Conservation (phyloP, 2,113 vertebrate genomes). For the Tretioscincus oriximinensis region DNA sequence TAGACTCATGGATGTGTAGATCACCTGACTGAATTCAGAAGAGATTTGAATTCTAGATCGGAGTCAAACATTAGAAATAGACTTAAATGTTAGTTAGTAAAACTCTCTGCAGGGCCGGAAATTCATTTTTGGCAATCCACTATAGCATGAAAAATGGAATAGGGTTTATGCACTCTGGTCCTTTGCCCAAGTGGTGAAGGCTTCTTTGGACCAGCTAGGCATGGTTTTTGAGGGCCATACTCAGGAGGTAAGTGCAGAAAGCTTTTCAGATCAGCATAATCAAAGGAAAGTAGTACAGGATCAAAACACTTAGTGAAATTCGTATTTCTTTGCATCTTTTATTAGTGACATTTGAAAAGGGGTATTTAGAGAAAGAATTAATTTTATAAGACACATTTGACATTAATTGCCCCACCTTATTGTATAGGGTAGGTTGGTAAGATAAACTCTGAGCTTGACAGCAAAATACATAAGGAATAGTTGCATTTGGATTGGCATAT, state of each 20-base stretch:
- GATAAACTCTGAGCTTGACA: neutral
- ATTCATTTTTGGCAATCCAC: neutral
- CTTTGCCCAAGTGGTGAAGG: too few species aligned
- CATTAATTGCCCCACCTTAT: neutral
- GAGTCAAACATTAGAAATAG: neutral
- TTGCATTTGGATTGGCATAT: neutral
- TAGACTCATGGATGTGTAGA: neutral
- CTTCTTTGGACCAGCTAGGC: too few species aligned
- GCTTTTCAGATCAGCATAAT: neutral
- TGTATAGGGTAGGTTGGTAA: neutral
- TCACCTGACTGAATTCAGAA: neutral
- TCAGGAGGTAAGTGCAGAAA: too few species aligned
- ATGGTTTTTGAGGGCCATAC: too few species aligned
- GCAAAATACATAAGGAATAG: neutral
- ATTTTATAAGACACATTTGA: neutral
- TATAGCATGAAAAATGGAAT: too few species aligned
- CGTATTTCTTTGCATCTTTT: neutral
- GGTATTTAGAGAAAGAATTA: neutral
- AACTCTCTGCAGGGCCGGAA: neutral
- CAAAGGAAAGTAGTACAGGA: neutral
- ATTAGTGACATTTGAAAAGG: neutral
- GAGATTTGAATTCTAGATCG: neutral
- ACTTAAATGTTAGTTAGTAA: neutral
- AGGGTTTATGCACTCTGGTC: too few species aligned
- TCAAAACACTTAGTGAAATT: neutral